Conservation (phyloP, 2,888 invertebrate species). For the Autographa pulchrina region DNA sequence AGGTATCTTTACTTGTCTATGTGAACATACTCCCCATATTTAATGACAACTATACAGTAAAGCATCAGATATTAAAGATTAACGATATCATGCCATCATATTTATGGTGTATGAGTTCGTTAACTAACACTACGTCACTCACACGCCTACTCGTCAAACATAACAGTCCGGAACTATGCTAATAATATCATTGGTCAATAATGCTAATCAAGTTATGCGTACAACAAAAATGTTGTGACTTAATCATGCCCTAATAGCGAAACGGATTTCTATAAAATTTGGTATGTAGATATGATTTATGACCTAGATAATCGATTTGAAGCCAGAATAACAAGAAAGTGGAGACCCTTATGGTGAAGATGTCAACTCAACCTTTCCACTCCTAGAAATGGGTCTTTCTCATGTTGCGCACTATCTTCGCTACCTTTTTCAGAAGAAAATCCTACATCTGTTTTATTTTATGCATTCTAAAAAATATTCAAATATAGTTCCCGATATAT, state of each 20-base stretch:
- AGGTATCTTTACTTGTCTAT: no score
- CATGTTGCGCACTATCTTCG: no score
- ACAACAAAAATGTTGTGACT: not conserved
- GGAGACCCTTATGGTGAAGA: no score
- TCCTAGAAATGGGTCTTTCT: no score
- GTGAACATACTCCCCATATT: no score
- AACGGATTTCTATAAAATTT: slow-evolving; percentile 3
- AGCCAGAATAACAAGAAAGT: not conserved
- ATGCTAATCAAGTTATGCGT: not conserved
- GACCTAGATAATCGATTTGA: not conserved
- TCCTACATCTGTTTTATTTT: no score
- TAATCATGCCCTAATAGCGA: not conserved
- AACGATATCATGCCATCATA: not conserved
- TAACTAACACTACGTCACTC: not conserved
- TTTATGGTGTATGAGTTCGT: not conserved
- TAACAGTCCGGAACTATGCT: not conserved
- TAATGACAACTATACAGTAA: no score
- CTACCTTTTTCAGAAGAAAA: no score
- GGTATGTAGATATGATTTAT: slow-evolving; percentile 3
- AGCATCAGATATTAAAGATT: no score
- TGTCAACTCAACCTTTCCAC: no score
- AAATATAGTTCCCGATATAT: no score
- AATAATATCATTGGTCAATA: not conserved
- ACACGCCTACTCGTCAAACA: slow-evolving; percentile 3
- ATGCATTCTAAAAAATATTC: no score